phyloP scores from a whole-genome alignment of 2,888 invertebrate species.

The Lithophane ornitopus region DNA sequence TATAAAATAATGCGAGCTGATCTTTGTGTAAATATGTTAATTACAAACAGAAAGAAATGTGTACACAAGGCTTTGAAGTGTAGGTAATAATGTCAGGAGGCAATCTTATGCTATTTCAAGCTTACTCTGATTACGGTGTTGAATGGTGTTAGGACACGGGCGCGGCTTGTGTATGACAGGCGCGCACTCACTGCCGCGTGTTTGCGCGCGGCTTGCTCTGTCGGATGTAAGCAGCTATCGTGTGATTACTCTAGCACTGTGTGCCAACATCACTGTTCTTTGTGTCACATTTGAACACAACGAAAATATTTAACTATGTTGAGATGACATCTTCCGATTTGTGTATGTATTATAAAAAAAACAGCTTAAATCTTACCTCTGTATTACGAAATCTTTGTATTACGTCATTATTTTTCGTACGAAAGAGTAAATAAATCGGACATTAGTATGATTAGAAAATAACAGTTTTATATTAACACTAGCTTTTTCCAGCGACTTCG shows the following conservation, averaged over 20 bases:
- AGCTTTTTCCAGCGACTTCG: no score
- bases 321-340: slow-evolving; percentile 9
- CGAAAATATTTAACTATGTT: slow-evolving; percentile 37
- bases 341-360: slow-evolving; percentile 13
- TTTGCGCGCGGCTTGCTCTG: slow-evolving; percentile 36
- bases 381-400: not conserved
- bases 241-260: slow-evolving; percentile 1
- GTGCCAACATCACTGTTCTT: slow-evolving; percentile 13
- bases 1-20: slow-evolving; percentile 13
- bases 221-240: slow-evolving; percentile 32
- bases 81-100: slow-evolving; percentile 37
- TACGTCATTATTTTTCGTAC: not conserved
- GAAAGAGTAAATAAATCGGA: not conserved
- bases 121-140: slow-evolving; percentile 18
- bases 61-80: slow-evolving; percentile 37
- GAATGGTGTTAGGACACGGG: not conserved
- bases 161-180: not conserved
- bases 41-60: slow-evolving; percentile 35
- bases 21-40: slow-evolving; percentile 35
- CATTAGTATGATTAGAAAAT: not conserved
- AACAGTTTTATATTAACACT: not conserved
- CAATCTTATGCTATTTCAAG: slow-evolving; percentile 37
- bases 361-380: not conserved
- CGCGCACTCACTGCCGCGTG: slow-evolving; percentile 5
- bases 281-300: slow-evolving; percentile 20